phyloP scores from a whole-genome alignment of 2,113 vertebrate species.

The Hemichromis elongatus region DNA sequence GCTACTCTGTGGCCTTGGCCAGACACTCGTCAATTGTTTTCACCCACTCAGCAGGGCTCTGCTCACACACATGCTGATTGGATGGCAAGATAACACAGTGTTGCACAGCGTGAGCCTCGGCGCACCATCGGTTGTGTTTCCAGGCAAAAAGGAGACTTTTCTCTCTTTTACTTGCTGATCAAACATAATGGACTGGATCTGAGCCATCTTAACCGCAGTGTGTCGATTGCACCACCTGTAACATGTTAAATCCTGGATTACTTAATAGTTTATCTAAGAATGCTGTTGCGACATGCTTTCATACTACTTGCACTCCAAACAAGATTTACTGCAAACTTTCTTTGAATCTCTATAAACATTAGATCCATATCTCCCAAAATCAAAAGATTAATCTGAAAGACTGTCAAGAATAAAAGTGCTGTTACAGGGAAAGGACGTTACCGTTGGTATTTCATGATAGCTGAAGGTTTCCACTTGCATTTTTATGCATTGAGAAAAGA shows the following conservation, averaged over 20 bases:
- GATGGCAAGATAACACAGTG: neutral
- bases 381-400: neutral
- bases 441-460: neutral
- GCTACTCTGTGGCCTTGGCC: neutral
- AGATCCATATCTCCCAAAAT: neutral
- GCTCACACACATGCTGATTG: neutral
- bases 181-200: neutral
- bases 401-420: neutral
- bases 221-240: neutral
- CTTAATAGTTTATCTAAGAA: neutral
- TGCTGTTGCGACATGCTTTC: neutral
- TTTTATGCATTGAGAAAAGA: neutral
- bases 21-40: neutral
- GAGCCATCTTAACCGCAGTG: neutral
- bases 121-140: neutral
- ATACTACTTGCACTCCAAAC: neutral
- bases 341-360: neutral
- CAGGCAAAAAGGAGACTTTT: neutral
- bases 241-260: neutral
- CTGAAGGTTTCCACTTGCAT: neutral
- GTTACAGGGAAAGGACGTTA: neutral
- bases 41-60: neutral
- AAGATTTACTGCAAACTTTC: neutral
- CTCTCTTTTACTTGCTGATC: neutral
- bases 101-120: neutral